These are phyloP conservation scores for Eutrigla gurnardus DNA, from an alignment of 2,797 vertebrate species.

Conservation along the genomic window DNA sequence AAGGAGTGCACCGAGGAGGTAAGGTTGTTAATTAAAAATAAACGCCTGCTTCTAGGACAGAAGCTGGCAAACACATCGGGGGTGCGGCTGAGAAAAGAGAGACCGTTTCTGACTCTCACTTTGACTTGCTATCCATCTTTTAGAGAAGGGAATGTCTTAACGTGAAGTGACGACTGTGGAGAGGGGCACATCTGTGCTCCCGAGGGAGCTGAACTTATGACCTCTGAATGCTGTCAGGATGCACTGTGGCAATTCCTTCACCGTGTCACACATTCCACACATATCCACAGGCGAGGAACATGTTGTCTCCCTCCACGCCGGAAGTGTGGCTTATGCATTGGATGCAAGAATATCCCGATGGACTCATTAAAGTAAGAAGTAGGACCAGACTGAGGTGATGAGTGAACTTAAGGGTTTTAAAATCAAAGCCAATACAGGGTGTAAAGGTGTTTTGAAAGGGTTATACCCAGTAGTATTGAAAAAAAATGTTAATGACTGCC, in stretches of 20 bases:
- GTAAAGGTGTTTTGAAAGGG: not conserved
- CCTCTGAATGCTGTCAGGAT: conserved; percentile 59
- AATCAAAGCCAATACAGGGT: not conserved
- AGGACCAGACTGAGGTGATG: not conserved
- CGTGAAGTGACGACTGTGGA: conserved; percentile 34
- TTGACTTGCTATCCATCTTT: not conserved
- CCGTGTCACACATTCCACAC: conserved; percentile 57
- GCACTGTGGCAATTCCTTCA: conserved; percentile 40
- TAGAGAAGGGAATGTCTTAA: not conserved
- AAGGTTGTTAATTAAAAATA: conserved; percentile 73
- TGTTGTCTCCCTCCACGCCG: not conserved
- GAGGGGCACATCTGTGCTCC: conserved; percentile 62
- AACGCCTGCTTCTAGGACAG: conserved; percentile 52
- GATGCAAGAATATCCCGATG: not conserved
- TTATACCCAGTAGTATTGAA: not conserved
- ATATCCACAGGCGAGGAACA: conserved; percentile 22
- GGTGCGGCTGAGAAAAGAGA: conserved; percentile 12
- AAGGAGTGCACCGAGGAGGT: conserved; percentile 46
- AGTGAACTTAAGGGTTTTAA: not conserved
- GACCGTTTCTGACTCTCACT: conserved; percentile 5
- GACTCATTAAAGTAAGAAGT: not conserved
- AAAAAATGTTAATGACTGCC: not conserved
- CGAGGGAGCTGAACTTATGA: conserved; percentile 56
- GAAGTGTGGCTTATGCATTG: conserved; percentile 6
- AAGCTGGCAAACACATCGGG: conserved; percentile 4